Conservation (phyloP, 2,797 vertebrate species). For the Anolis apletophallus region DNA sequence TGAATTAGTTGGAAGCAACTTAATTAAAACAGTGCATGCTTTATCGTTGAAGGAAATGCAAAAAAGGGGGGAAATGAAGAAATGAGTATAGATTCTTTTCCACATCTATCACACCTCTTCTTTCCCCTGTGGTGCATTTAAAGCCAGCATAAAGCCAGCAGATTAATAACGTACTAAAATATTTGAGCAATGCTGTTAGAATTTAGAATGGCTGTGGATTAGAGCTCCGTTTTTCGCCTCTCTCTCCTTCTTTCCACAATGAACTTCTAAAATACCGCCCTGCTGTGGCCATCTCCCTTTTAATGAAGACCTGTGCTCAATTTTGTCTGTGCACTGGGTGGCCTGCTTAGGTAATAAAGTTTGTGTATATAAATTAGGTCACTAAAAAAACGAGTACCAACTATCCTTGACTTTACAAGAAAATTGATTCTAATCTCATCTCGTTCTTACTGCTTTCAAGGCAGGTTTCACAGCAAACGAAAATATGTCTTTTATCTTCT, state of each 20-base stretch:
- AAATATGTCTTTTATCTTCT: background rate
- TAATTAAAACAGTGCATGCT: conserved; percentile 68
- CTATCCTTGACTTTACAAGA: conserved; percentile 1
- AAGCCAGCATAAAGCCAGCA: conserved; percentile 55
- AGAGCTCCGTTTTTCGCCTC: background rate
- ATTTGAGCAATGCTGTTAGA: conserved; percentile 37
- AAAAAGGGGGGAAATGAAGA: background rate
- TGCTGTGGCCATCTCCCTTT: conserved; percentile 25
- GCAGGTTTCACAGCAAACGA: background rate
- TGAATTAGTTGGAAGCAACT: conserved; percentile 68
- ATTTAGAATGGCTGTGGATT: conserved; percentile 30
- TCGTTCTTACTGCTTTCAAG: conserved; percentile 20
- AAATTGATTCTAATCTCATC: conserved; percentile 30
- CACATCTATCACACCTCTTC: conserved; percentile 57
- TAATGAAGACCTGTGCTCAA: conserved; percentile 32
- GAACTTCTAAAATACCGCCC: conserved; percentile 42
- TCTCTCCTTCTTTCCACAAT: conserved; percentile 6
- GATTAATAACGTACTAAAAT: conserved; percentile 57
- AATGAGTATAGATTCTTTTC: conserved; percentile 47
- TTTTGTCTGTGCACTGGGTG: conserved; percentile 27
- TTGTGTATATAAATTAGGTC: conserved; percentile 19
- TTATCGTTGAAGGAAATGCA: conserved; percentile 65
- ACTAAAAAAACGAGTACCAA: background rate
- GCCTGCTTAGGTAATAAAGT: background rate
- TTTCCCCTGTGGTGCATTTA: conserved; percentile 44